phyloP scores from a whole-genome alignment of 2,888 invertebrate species.

The Acanthacorydalis orientalis region DNA sequence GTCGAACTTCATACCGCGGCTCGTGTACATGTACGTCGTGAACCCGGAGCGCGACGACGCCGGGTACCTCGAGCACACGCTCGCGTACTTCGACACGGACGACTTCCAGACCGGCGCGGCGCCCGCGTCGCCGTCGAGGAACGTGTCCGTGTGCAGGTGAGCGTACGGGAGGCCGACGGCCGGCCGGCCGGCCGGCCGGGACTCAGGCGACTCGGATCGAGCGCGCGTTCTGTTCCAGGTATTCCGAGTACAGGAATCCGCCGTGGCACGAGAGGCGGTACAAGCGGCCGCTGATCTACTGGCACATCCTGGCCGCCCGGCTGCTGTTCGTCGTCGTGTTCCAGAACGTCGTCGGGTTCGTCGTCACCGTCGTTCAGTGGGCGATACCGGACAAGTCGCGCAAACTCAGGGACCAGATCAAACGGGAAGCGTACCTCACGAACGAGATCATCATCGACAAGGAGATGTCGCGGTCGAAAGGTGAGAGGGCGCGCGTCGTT shows the following conservation, averaged over 20 bases:
- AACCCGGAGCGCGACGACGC: conserved; percentile 31
- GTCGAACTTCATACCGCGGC: conserved; percentile 63
- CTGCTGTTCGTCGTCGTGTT: conserved; percentile 61
- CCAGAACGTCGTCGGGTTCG: conserved; percentile 59
- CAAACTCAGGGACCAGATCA: conserved; percentile 50
- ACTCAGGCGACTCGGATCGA: conserved; percentile 58
- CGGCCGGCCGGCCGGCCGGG: conserved; percentile 36
- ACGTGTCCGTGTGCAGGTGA: conserved; percentile 37
- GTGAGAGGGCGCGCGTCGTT: too few species aligned
- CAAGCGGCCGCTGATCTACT: conserved; percentile 47
- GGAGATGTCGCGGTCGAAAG: conserved; percentile 21
- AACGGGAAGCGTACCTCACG: conserved; percentile 51
- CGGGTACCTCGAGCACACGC: conserved; percentile 51
- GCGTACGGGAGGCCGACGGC: conserved; percentile 45
- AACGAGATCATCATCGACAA: conserved; percentile 58
- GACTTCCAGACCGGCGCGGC: conserved; percentile 33
- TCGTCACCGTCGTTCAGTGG: conserved; percentile 58
- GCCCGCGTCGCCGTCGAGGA: conserved; percentile 41
- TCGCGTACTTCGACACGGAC: conserved; percentile 45
- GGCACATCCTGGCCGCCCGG: conserved; percentile 56
- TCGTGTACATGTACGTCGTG: conserved; percentile 44
- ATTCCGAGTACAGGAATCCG: conserved; percentile 50
- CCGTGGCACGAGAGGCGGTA: conserved; percentile 32
- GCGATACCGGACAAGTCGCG: conserved; percentile 60
- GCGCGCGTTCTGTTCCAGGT: conserved; percentile 46